These are phyloP conservation scores for Merluccius polli DNA, from an alignment of 2,797 vertebrate species.

Conservation along the genomic window DNA sequence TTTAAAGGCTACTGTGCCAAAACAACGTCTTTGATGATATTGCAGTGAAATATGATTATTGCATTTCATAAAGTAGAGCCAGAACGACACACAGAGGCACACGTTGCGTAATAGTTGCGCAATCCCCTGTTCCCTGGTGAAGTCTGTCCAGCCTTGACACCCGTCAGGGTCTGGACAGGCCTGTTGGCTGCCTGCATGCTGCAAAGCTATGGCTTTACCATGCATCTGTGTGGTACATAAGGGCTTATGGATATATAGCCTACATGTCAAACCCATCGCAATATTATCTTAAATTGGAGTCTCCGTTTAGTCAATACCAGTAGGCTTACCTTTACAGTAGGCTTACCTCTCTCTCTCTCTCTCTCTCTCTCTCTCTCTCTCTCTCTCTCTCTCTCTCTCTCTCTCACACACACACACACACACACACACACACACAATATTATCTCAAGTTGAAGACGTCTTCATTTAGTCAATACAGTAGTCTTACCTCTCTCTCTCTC, in stretches of 20 bases:
- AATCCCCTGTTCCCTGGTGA: neutral
- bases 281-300: neutral
- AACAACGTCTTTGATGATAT: neutral
- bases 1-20: neutral
- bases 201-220: no score
- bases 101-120: neutral
- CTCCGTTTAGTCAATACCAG: no score
- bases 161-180: neutral
- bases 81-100: neutral
- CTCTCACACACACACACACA: no score
- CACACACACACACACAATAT: no score
- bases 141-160: neutral
- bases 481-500: no score
- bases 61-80: neutral
- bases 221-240: neutral
- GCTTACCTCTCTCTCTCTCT: no score
- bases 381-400: no score
- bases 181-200: neutral
- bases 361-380: no score
- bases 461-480: no score
- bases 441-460: no score
- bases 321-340: no score
- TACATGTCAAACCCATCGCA: neutral
- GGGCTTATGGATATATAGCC: neutral
- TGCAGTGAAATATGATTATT: neutral